Evolutionary conservation across 2,888 invertebrate genomes (phyloP).

Genomic region (Rhaphigaster nebulosa): DNA sequence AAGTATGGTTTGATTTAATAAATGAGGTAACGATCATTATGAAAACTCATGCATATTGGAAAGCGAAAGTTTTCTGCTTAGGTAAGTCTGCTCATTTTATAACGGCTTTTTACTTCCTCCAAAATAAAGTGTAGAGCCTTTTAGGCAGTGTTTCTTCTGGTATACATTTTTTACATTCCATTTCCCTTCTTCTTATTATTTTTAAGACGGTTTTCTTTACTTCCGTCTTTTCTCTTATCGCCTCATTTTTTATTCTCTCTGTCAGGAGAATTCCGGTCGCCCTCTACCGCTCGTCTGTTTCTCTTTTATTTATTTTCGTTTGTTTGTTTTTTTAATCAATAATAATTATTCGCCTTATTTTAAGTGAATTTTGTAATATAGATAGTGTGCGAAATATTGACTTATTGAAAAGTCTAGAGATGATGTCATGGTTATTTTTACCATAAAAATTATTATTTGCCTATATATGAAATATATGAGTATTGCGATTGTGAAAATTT

Average conservation of each 20-base stretch:
- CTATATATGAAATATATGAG: no score
- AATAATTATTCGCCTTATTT: no score
- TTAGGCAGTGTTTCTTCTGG: not conserved
- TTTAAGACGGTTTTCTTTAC: slow-evolving; percentile 6
- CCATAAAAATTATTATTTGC: no score
- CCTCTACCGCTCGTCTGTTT: not conserved
- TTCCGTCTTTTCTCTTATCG: not conserved
- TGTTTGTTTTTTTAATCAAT: not conserved
- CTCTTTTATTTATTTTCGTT: not conserved
- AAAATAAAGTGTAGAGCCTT: not conserved
- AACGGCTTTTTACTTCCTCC: not conserved
- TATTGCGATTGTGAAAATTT: no score
- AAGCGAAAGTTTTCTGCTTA: not conserved
- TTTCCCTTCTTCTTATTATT: not conserved
- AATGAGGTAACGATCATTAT: not conserved
- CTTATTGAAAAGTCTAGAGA: no score
- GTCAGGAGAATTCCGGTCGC: not conserved
- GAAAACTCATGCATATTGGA: not conserved
- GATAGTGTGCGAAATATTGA: no score
- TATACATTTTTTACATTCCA: not conserved
- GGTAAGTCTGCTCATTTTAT: not conserved
- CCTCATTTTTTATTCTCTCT: not conserved
- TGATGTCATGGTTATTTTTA: no score
- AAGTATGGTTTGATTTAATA: not conserved
- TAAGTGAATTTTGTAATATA: no score